Conservation (phyloP, 1,140 invertebrate genomes). For the Zaprionus taronus region DNA sequence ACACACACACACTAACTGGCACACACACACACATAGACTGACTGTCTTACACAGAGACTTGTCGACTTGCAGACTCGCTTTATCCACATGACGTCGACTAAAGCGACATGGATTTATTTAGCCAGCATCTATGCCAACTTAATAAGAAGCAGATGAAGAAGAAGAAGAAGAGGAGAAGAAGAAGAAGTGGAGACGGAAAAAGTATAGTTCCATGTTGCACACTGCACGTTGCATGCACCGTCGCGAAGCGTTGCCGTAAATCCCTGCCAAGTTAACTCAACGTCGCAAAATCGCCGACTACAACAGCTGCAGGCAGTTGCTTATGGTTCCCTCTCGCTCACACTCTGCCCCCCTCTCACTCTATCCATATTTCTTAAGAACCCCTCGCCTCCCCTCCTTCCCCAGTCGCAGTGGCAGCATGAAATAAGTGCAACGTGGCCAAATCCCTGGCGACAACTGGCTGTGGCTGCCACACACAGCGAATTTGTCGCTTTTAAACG, state of each 20-base stretch:
- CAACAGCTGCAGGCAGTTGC: slow-evolving; percentile 50
- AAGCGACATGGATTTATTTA: slow-evolving; percentile 81
- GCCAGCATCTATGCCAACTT: slow-evolving; percentile 78
- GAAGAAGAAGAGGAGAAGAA: slow-evolving; percentile 1
- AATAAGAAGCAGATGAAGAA: slow-evolving; percentile 50
- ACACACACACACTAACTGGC: neutral
- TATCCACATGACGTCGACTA: slow-evolving; percentile 64
- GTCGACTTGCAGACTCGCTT: slow-evolving; percentile 10
- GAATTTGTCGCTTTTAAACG: slow-evolving; percentile 78
- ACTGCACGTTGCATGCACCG: slow-evolving; percentile 17
- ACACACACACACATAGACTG: slow-evolving; percentile 18
- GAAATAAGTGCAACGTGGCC: slow-evolving; percentile 77
- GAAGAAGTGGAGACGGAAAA: slow-evolving; percentile 8
- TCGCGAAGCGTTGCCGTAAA: slow-evolving; percentile 73
- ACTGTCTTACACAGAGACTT: neutral
- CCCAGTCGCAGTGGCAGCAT: slow-evolving; percentile 40
- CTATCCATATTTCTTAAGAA: neutral
- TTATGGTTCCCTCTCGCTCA: slow-evolving; percentile 34
- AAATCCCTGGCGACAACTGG: slow-evolving; percentile 42
- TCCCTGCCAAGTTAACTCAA: slow-evolving; percentile 83
- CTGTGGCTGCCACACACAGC: slow-evolving; percentile 55
- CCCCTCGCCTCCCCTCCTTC: neutral
- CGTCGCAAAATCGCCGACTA: slow-evolving; percentile 71
- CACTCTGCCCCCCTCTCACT: slow-evolving; percentile 7
- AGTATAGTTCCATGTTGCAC: slow-evolving; percentile 37